Base-by-base conservation (phyloP, 2,888 invertebrate genomes). In the Xestia rhomboidea region DNA sequence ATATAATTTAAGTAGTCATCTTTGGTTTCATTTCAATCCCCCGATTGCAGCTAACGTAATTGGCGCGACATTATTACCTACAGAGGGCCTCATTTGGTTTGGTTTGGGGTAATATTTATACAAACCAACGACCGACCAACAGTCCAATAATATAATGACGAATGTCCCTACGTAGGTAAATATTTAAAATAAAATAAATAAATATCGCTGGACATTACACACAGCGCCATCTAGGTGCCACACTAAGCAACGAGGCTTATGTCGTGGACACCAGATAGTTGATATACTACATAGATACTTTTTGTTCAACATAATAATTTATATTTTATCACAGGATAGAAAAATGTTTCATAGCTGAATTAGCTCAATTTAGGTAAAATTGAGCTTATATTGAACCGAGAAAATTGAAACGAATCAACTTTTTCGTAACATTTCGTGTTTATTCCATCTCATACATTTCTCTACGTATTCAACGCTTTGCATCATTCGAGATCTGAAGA, bases 321-420 rank as follows among this genome's bases (percentile, higher is more conserved):
- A 1, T 41, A 41, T 64, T n/a, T 60, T 54, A 54, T 38, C 11
- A 71, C 24, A 41, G 7, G 18, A 1, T 51, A 49, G 10, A 71
- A 10, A 21, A 60, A 60, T 21, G 13, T 34, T 64, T 51, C 15
- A 62, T 38, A 46, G 44, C 66, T n/a, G 24, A 81, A 38, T 67
- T 68, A 60, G 13, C 69, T 38, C 4, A 24, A 63, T 63, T 63
- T 24, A 63, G 34, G 60, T 30, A 60, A 64, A 68, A 64, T 68
- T 68, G 41, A 64, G 38, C 63, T 68, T 49, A n/a, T 46, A 72
- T 63, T 64, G 30, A 79, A 41, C 30, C 51, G n/a, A 68, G 18
- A 10, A 81, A 69, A 82, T 82, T 68, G 60, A 70, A 82, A 69
- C 60, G 21, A 46, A 70, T 57, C 15, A 77, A 49, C 34, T 63